phyloP scores from a whole-genome alignment of 1,140 invertebrate species.

The Scaptomyza pallida region DNA sequence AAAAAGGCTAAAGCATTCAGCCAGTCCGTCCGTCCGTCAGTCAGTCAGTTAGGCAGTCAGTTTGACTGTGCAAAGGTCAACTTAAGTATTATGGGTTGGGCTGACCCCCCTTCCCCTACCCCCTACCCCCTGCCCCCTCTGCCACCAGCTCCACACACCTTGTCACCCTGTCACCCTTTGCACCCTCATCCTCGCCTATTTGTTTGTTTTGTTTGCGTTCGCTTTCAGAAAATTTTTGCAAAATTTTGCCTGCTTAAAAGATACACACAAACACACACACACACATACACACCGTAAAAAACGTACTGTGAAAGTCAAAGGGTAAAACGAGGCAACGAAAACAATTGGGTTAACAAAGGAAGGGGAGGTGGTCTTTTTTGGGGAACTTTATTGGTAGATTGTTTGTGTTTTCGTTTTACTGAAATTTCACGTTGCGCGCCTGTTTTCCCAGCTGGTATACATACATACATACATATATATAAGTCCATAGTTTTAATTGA shows the following conservation, averaged over 20 bases:
- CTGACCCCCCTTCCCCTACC: conserved; percentile 7
- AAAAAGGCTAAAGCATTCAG: conserved; percentile 18
- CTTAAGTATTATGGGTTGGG: conserved; percentile 43
- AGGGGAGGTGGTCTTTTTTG: conserved; percentile 3
- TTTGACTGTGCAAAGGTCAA: conserved; percentile 49
- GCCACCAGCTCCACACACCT: too few species aligned
- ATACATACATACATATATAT: conserved; percentile 24
- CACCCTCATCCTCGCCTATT: background rate
- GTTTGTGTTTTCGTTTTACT: conserved; percentile 64
- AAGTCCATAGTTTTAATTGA: conserved; percentile 66
- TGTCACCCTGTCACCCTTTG: too few species aligned
- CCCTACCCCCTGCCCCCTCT: conserved; percentile 3
- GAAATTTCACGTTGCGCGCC: conserved; percentile 35
- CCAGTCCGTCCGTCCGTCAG: background rate
- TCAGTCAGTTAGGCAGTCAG: conserved; percentile 7
- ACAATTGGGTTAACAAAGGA: conserved; percentile 33
- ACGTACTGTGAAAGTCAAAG: conserved; percentile 76
- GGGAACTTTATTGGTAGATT: conserved; percentile 19
- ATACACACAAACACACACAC: conserved; percentile 45
- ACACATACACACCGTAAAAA: conserved; percentile 35
- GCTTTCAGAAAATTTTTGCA: conserved; percentile 73
- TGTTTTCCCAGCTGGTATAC: conserved; percentile 30
- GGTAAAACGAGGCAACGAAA: conserved; percentile 61
- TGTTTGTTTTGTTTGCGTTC: conserved; percentile 68
- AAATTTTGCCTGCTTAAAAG: conserved; percentile 54